Evolutionary conservation across 2,797 vertebrate species (phyloP).

Genomic region (Xenentodon cancila): DNA sequence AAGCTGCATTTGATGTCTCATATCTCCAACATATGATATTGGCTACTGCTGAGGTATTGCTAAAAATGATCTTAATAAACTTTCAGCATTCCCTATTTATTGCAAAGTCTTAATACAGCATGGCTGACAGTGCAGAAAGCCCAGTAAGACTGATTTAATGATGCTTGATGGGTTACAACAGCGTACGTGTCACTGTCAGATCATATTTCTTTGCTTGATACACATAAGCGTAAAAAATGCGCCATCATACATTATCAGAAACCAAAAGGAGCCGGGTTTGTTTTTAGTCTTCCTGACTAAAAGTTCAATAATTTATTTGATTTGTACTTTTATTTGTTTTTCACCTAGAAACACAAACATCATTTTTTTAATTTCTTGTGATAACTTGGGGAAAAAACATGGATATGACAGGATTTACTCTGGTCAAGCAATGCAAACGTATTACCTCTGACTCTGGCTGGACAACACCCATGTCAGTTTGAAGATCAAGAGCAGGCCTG

Average conservation of each 20-base stretch:
- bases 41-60: conserved; percentile 52
- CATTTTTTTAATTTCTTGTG: no score
- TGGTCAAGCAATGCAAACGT: background rate
- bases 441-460: conserved; percentile 78
- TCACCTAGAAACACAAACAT: no score
- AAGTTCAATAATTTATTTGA: no score
- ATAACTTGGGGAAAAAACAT: no score
- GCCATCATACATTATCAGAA: conserved; percentile 32
- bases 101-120: conserved; percentile 69
- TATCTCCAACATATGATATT: conserved; percentile 55
- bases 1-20: conserved; percentile 63
- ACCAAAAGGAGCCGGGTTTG: conserved; percentile 15
- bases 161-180: conserved; percentile 39
- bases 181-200: conserved; percentile 26
- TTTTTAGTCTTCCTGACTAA: no score
- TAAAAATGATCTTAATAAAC: conserved; percentile 68
- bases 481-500: conserved; percentile 79
- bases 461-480: conserved; percentile 69
- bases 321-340: no score
- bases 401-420: background rate
- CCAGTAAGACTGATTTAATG: conserved; percentile 51
- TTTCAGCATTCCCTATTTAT: conserved; percentile 49
- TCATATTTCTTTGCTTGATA: conserved; percentile 26
- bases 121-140: conserved; percentile 44
- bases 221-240: conserved; percentile 4